phyloP scores from a whole-genome alignment of 2,888 invertebrate species.

The Aspidapion aeneum region DNA sequence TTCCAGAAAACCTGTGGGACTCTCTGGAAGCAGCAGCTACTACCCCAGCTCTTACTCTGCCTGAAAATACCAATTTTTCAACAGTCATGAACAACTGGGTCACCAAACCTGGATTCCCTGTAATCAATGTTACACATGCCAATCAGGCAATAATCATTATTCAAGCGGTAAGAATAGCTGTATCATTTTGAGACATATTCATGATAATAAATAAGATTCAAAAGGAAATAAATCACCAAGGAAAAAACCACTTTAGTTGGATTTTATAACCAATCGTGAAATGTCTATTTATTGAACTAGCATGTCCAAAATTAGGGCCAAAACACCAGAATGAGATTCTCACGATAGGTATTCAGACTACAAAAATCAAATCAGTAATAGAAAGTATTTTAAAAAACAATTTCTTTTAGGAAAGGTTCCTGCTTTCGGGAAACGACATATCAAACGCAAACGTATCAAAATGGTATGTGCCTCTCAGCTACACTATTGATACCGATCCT shows the following conservation, averaged over 20 bases:
- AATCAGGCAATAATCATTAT: slow-evolving; percentile 11
- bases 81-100: slow-evolving; percentile 27
- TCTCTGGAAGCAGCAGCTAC: slow-evolving; percentile 37
- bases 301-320: too few species aligned
- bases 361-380: too few species aligned
- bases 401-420: slow-evolving; percentile 27
- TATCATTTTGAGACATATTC: too few species aligned
- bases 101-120: slow-evolving; percentile 24
- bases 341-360: too few species aligned
- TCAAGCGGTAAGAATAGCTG: slow-evolving; percentile 22
- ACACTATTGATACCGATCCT: slow-evolving; percentile 38
- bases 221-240: too few species aligned
- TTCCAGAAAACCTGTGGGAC: slow-evolving; percentile 52
- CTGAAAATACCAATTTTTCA: slow-evolving; percentile 16
- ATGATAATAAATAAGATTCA: too few species aligned
- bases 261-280: too few species aligned
- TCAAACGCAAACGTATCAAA: slow-evolving; percentile 31
- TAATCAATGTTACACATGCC: slow-evolving; percentile 18
- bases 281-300: too few species aligned
- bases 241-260: too few species aligned
- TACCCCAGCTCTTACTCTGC: slow-evolving; percentile 4
- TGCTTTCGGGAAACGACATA: slow-evolving; percentile 17
- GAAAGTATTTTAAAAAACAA: too few species aligned
- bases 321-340: too few species aligned
- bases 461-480: slow-evolving; percentile 57